A percentile compares a stretch with the other conserved stretches of the same genome.
These are phyloP conservation scores for Meleagris gallopavo DNA, from an alignment of 2,113 vertebrate species.

Conservation along the genomic window DNA sequence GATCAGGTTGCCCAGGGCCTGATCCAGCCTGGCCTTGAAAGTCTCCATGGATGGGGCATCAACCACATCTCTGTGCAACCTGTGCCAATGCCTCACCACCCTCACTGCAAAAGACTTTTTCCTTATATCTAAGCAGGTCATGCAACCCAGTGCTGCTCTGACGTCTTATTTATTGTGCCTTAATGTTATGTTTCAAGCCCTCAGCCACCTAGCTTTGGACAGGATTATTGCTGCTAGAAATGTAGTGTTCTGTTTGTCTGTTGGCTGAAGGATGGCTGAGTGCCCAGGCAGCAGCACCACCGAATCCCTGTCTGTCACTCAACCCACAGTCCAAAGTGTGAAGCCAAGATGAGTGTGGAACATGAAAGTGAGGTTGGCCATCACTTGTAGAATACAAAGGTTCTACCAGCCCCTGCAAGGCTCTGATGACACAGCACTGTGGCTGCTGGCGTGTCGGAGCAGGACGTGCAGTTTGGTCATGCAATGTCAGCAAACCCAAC, in stretches of 20 bases:
- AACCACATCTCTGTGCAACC: too few species aligned
- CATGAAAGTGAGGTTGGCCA: neutral
- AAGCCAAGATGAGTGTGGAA: neutral
- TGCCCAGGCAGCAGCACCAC: neutral
- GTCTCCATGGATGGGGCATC: too few species aligned
- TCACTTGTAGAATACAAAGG: accelerated
- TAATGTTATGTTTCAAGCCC: neutral
- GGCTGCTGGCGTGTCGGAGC: neutral
- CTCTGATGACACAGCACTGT: neutral
- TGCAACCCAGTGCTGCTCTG: neutral
- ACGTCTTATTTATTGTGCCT: neutral
- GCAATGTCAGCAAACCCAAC: neutral
- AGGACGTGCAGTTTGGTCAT: neutral
- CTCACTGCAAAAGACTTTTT: too few species aligned
- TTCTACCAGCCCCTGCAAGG: accelerated
- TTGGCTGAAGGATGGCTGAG: neutral
- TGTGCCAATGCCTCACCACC: too few species aligned
- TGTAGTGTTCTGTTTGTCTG: accelerated
- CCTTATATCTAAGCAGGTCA: neutral
- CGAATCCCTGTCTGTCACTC: neutral
- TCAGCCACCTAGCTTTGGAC: accelerated
- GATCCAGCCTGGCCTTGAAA: too few species aligned
- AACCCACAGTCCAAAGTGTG: neutral
- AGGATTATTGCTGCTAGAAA: neutral
- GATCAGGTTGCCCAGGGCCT: too few species aligned